phyloP scores from a whole-genome alignment of 2,888 invertebrate species.

The Anoplius nigerrimus region DNA sequence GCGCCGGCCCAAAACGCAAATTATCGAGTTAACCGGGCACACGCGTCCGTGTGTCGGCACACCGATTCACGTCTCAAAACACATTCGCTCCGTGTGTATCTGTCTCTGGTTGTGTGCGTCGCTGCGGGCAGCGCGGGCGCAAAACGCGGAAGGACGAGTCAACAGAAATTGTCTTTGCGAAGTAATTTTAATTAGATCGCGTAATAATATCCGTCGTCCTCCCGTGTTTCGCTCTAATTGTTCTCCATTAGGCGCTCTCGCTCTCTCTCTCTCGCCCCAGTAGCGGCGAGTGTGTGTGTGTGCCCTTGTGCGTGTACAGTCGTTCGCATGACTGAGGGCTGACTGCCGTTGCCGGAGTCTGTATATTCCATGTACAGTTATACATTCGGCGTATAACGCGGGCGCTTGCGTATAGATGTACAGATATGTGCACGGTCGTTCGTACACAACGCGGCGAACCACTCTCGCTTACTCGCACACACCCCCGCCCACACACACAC shows the following conservation, averaged over 20 bases:
- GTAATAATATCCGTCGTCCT: constrained; percentile 6
- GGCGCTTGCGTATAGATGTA: constrained; percentile 3
- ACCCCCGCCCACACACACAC: not conserved
- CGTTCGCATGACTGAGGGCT: constrained; percentile 24
- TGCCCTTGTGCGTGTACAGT: constrained; percentile 23
- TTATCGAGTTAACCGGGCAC: constrained; percentile 55
- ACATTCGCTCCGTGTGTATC: not conserved
- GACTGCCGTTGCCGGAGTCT: not conserved
- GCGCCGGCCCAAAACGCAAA: constrained; percentile 55
- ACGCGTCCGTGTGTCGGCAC: not conserved
- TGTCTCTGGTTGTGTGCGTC: constrained; percentile 26
- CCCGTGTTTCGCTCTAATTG: not conserved
- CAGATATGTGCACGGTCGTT: not conserved
- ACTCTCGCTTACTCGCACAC: constrained; percentile 3
- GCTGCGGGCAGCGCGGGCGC: constrained; percentile 35
- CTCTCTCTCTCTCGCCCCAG: constrained; percentile 33
- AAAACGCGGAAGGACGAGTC: constrained; percentile 19
- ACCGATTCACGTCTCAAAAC: not conserved
- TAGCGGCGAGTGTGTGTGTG: constrained; percentile 12
- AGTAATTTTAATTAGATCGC: constrained; percentile 56
- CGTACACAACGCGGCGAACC: too few relatives aligned
- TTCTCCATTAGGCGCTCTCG: constrained; percentile 5
- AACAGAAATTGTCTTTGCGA: constrained; percentile 26
- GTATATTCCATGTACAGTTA: constrained; percentile 10
- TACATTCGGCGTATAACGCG: constrained; percentile 10